Evolutionary conservation across 2,113 vertebrate species (phyloP).

Genomic region (Narcine bancroftii): DNA sequence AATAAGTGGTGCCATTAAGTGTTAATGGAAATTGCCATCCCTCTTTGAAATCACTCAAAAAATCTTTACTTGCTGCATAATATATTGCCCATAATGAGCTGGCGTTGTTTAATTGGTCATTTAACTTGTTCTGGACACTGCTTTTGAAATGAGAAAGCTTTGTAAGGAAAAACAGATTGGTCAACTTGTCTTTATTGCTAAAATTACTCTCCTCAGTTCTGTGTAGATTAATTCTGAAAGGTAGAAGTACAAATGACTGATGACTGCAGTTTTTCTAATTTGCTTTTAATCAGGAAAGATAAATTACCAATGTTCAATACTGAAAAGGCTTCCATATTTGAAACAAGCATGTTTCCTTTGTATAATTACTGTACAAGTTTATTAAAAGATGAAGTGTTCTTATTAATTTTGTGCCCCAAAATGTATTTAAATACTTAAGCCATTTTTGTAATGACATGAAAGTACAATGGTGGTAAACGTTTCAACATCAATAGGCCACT

Average conservation of each 20-base stretch:
- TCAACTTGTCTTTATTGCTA: slow-evolving; percentile 59
- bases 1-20: slow-evolving; percentile 49
- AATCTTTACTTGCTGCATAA: slow-evolving; percentile 45
- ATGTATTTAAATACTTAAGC: background rate
- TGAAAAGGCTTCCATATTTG: background rate
- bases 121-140: slow-evolving; percentile 45
- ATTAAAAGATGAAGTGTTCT: background rate
- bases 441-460: background rate
- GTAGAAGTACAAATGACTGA: slow-evolving; percentile 47
- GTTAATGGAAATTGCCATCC: slow-evolving; percentile 46
- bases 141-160: slow-evolving; percentile 60
- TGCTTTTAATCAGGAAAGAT: slow-evolving; percentile 61
- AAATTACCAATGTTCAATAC: slow-evolving; percentile 62
- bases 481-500: background rate
- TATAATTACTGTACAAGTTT: background rate
- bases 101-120: slow-evolving; percentile 47
- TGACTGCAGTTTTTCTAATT: slow-evolving; percentile 46
- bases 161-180: slow-evolving; percentile 62
- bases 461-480: background rate
- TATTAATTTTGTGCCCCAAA: background rate
- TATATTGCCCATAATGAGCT: slow-evolving; percentile 42
- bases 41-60: slow-evolving; percentile 43
- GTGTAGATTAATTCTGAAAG: slow-evolving; percentile 47
- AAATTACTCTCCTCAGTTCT: slow-evolving; percentile 40
- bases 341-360: background rate